phyloP scores from a whole-genome alignment of 2,113 vertebrate genomes.

The Microcebus murinus region DNA sequence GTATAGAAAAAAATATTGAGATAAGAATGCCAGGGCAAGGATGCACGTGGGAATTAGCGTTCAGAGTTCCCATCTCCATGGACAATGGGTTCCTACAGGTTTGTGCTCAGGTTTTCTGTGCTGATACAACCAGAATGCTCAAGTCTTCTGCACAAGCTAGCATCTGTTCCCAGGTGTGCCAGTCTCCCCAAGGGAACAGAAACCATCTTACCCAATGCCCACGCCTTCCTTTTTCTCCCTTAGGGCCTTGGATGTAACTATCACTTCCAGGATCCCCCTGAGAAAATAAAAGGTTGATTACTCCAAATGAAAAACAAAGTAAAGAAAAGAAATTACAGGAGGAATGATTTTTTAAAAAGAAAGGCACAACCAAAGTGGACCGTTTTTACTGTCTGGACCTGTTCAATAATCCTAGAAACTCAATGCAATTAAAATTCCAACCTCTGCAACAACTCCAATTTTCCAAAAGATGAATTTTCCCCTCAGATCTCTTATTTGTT shows the following conservation, averaged over 20 bases:
- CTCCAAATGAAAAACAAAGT: neutral
- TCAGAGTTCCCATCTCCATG: neutral
- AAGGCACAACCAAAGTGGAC: neutral
- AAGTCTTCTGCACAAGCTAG: neutral
- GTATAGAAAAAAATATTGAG: neutral
- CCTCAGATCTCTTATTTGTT: neutral
- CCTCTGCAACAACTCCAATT: neutral
- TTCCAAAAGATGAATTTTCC: neutral
- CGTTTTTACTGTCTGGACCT: neutral
- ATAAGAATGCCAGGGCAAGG: neutral
- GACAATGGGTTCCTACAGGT: neutral
- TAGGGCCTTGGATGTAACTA: slow-evolving; percentile 82
- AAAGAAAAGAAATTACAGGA: neutral
- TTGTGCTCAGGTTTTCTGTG: neutral
- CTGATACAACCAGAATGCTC: neutral
- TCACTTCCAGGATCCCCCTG: slow-evolving; percentile 88
- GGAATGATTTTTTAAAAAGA: neutral
- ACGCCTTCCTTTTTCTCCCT: slow-evolving; percentile 87
- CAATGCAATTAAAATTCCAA: neutral
- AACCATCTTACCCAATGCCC: slow-evolving; percentile 85
- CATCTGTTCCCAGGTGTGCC: neutral
- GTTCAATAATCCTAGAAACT: neutral
- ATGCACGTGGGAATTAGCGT: too few relatives aligned
- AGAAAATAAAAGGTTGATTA: slow-evolving; percentile 45
- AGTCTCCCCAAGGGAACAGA: neutral